A percentile compares a stretch with the other conserved stretches of the same genome.
Evolutionary conservation across 2,797 vertebrate genomes (phyloP).

Genomic region (Bucorvus abyssinicus): DNA sequence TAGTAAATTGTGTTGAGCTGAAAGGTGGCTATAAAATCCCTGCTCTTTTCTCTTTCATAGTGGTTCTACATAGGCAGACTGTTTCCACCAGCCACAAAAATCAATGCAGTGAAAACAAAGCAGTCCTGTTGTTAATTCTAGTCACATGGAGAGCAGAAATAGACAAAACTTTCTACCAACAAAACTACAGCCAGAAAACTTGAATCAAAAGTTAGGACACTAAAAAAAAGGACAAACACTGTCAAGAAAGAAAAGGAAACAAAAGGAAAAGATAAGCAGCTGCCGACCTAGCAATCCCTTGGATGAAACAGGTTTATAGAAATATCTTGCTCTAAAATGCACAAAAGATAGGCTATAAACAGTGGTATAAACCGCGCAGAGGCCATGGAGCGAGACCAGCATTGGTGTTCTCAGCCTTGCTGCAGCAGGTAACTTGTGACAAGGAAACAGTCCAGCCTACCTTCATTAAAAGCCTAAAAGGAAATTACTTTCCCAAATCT

Average conservation of each 20-base stretch:
- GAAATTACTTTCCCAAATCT: background rate
- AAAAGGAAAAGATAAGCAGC: background rate
- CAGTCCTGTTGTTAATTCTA: background rate
- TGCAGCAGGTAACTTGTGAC: background rate
- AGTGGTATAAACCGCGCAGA: background rate
- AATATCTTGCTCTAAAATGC: background rate
- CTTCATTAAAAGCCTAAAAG: background rate
- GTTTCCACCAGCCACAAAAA: slow-evolving; percentile 16
- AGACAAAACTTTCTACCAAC: background rate
- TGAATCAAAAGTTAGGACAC: background rate
- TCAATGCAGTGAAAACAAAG: slow-evolving; percentile 12
- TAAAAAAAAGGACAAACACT: background rate
- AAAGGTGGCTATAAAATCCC: slow-evolving; percentile 31
- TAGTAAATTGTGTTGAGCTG: slow-evolving; percentile 29
- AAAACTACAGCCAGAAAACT: background rate
- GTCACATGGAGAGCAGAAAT: background rate
- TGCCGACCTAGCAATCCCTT: background rate
- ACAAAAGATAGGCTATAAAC: background rate
- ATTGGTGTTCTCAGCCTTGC: background rate
- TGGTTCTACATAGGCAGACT: background rate
- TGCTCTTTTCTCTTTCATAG: slow-evolving; percentile 28
- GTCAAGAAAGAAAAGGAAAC: background rate
- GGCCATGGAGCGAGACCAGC: background rate
- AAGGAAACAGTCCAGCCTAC: background rate
- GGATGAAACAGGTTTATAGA: background rate